These are phyloP conservation scores for Pachypanchax playfairii DNA, from an alignment of 2,113 vertebrate genomes.

Conservation along the genomic window DNA sequence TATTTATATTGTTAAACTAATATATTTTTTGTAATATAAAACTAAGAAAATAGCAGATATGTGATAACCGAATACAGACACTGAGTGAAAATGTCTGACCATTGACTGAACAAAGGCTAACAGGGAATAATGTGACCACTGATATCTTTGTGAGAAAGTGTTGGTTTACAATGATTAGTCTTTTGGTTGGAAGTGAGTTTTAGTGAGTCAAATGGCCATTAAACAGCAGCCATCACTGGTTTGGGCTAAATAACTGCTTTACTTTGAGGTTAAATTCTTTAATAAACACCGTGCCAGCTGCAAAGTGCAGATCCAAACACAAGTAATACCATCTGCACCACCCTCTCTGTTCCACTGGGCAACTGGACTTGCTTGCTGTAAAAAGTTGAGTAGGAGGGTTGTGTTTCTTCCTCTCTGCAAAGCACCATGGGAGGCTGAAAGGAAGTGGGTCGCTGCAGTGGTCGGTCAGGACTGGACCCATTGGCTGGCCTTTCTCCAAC, in stretches of 20 bases:
- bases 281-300: slow-evolving; percentile 54
- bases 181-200: slow-evolving; percentile 47
- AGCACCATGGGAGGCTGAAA: slow-evolving; percentile 87
- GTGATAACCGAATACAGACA: too few relatives aligned
- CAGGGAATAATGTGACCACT: slow-evolving; percentile 41
- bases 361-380: slow-evolving; percentile 57
- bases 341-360: slow-evolving; percentile 48
- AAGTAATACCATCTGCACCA: slow-evolving; percentile 47
- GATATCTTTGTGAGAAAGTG: slow-evolving; percentile 37
- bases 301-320: slow-evolving; percentile 56
- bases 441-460: slow-evolving; percentile 84
- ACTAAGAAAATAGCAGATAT: slow-evolving; percentile 1
- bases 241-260: slow-evolving; percentile 38
- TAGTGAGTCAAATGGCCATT: slow-evolving; percentile 53
- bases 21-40: slow-evolving; percentile 5
- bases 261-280: slow-evolving; percentile 35
- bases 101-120: slow-evolving; percentile 20
- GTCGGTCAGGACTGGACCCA: slow-evolving; percentile 85
- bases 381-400: slow-evolving; percentile 34
- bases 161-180: slow-evolving; percentile 51
- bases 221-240: slow-evolving; percentile 48
- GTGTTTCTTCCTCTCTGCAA: slow-evolving; percentile 66
- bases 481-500: slow-evolving; percentile 87
- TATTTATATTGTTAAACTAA: slow-evolving; percentile 7
- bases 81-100: slow-evolving; percentile 13